Percentiles rank a stretch among this genome's conserved stretches.
Evolutionary conservation across 2,113 vertebrate species (phyloP).

Genomic region (Butorides virescens): DNA sequence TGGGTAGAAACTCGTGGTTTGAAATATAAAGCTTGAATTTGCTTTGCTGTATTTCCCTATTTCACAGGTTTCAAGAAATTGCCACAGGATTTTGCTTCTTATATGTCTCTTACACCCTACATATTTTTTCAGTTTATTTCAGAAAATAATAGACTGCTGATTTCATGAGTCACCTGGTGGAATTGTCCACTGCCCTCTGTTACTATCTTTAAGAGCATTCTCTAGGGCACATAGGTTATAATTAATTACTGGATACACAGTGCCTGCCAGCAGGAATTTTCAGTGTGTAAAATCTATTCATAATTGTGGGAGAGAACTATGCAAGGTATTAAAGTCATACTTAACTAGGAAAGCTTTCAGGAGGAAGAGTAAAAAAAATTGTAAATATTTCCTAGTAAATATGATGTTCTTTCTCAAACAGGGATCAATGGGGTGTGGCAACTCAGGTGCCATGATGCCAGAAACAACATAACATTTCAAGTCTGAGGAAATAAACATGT

Average conservation of each 20-base stretch:
- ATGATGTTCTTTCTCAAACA: not conserved
- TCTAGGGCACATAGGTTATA: not conserved
- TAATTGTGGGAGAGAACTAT: not conserved
- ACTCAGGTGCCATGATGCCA: not conserved
- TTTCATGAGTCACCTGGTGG: not conserved
- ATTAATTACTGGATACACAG: not conserved
- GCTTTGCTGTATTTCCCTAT: not conserved
- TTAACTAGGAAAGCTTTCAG: not conserved
- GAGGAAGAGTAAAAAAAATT: not conserved
- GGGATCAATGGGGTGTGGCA: not conserved
- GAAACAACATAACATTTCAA: not conserved
- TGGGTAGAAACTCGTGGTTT: not conserved
- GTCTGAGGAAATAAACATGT: not conserved
- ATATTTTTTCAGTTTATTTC: not conserved
- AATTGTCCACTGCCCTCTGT: not conserved
- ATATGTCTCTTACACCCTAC: not conserved
- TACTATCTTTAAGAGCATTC: not conserved
- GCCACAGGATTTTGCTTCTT: not conserved
- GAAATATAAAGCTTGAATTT: not conserved
- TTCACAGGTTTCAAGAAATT: not conserved
- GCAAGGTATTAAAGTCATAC: not conserved
- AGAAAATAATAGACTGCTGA: not conserved
- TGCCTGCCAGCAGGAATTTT: not conserved
- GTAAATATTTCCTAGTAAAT: not conserved
- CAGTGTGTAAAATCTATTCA: not conserved